Evolutionary conservation across 2,113 vertebrate species (phyloP).

Genomic region (Tetraodon nigroviridis): DNA sequence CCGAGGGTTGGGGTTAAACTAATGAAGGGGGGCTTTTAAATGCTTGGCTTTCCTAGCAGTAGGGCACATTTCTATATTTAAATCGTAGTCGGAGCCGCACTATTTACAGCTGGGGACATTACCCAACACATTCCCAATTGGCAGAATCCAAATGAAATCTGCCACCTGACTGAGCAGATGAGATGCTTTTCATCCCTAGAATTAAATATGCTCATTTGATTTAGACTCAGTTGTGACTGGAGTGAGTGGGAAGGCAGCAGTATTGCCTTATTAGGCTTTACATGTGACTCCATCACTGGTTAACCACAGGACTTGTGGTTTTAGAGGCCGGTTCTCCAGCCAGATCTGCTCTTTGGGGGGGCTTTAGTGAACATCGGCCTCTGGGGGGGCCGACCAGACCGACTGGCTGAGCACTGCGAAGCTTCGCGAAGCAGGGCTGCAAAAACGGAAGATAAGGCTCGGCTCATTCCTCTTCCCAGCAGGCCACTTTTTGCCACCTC

Average conservation of each 20-base stretch:
- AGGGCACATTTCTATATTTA: conserved; percentile 69
- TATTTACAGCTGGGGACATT: conserved; percentile 75
- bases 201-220: too few relatives aligned
- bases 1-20: conserved; percentile 79
- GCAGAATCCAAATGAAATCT: conserved; percentile 61
- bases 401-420: conserved; percentile 31
- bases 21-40: conserved; percentile 79
- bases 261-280: too few relatives aligned
- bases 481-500: conserved; percentile 65
- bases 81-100: conserved; percentile 67
- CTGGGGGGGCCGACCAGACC: conserved; percentile 9
- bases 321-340: conserved; percentile 30
- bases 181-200: not conserved
- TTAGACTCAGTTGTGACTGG: too few relatives aligned
- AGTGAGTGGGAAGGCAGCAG: too few relatives aligned
- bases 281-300: too few relatives aligned
- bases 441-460: conserved; percentile 51
- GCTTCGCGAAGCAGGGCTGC: conserved; percentile 43
- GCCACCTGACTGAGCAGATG: conserved; percentile 31
- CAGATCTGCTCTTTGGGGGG: conserved; percentile 22
- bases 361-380: conserved; percentile 26
- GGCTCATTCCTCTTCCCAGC: conserved; percentile 49
- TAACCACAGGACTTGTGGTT: conserved; percentile 14
- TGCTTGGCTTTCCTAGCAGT: conserved; percentile 68
- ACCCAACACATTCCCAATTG: conserved; percentile 66